A percentile compares a stretch with the other conserved stretches of the same genome.
These are phyloP conservation scores for Euphydryas editha DNA, from an alignment of 2,888 invertebrate genomes.

Conservation along the genomic window DNA sequence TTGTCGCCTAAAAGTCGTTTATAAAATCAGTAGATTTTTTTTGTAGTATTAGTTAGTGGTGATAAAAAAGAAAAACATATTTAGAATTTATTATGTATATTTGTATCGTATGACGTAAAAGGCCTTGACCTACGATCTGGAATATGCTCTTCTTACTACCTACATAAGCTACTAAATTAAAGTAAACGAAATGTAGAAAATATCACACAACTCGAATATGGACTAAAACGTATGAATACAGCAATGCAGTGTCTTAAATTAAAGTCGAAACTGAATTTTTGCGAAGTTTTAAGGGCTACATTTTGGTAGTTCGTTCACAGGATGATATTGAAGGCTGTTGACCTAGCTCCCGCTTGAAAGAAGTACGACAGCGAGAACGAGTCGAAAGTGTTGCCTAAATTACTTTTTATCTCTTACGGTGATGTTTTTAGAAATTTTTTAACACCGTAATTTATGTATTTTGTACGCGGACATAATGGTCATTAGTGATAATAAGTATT, in stretches of 20 bases:
- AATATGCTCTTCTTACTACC: neutral
- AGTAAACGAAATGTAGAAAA: neutral
- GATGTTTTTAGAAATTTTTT: neutral
- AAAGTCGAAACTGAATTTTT: neutral
- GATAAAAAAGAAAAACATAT: neutral
- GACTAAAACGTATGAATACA: neutral
- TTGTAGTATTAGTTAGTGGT: neutral
- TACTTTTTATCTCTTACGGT: constrained; percentile 8
- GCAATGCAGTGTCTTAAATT: constrained; percentile 7
- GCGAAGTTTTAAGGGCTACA: constrained; percentile 5
- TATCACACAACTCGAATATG: neutral
- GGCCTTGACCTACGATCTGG: constrained; percentile 3
- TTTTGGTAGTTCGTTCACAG: constrained; percentile 30
- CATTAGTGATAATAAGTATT: neutral
- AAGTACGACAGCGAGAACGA: neutral
- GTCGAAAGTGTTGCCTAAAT: constrained; percentile 25
- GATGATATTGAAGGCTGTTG: constrained; percentile 39
- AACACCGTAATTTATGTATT: neutral
- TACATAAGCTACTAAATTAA: neutral
- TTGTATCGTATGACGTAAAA: neutral
- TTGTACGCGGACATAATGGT: neutral
- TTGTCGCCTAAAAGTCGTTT: no score
- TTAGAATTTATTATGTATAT: neutral
- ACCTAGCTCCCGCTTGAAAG: constrained; percentile 31
- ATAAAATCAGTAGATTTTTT: neutral